A percentile compares a stretch with the other conserved stretches of the same genome.
Evolutionary conservation across 2,113 vertebrate species (phyloP).

Genomic region (Cyanoliseus patagonus): DNA sequence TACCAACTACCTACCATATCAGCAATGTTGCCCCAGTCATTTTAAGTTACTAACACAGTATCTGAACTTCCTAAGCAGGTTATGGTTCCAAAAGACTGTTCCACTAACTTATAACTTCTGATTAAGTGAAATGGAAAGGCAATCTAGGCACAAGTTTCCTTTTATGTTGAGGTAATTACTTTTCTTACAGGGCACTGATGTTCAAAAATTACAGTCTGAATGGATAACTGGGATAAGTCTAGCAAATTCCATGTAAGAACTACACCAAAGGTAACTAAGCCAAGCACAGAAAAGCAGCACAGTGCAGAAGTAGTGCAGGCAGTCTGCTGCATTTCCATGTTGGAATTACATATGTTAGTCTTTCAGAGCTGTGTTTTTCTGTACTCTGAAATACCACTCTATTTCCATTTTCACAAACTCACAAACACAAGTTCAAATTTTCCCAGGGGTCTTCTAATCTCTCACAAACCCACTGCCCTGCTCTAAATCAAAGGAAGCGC

Average conservation of each 20-base stretch:
- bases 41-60: background rate
- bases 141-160: background rate
- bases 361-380: background rate
- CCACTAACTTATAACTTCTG: background rate
- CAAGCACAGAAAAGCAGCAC: background rate
- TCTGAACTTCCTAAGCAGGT: background rate
- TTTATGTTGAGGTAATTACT: background rate
- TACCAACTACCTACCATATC: fast-evolving
- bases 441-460: background rate
- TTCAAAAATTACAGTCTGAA: background rate
- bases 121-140: background rate
- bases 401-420: background rate
- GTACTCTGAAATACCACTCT: background rate
- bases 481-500: background rate
- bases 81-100: background rate
- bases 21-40: background rate
- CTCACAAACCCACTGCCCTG: background rate
- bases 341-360: background rate
- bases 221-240: background rate
- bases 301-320: background rate
- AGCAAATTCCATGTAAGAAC: background rate
- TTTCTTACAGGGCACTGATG: background rate
- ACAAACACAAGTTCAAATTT: background rate
- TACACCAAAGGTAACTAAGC: background rate
- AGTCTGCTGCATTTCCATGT: background rate